A percentile compares a stretch with the other conserved stretches of the same genome.
Conservation (phyloP, 2,113 vertebrate genomes). For the Onychostruthus taczanowskii region DNA sequence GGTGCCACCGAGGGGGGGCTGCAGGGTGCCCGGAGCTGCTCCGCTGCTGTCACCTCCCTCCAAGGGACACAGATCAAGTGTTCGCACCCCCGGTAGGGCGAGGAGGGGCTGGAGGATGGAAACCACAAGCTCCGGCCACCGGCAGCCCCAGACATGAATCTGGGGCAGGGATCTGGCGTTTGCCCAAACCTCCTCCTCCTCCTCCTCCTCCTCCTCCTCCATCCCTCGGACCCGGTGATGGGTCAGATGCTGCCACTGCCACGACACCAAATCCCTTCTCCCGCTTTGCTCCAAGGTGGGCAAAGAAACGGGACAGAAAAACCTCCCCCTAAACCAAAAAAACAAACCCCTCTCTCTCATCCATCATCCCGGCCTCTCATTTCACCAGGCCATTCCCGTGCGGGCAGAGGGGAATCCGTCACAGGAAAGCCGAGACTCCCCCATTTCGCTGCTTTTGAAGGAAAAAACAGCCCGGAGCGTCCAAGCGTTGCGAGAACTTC, state of each 20-base stretch:
- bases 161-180: not conserved
- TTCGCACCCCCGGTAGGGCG: fast-evolving
- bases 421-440: not conserved
- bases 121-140: not conserved
- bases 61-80: not conserved
- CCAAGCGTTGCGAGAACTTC: not conserved
- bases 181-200: not conserved
- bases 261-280: not conserved
- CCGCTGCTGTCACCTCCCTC: not conserved
- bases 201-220: not conserved
- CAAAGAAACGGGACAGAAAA: not conserved
- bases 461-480: not conserved
- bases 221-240: not conserved
- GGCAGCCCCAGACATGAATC: not conserved
- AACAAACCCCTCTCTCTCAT: fast-evolving
- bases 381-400: not conserved
- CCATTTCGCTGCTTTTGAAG: not conserved
- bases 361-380: not conserved
- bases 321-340: not conserved
- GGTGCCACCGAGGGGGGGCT: not conserved
- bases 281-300: not conserved
- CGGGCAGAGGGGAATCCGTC: not conserved
- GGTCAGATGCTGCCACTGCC: not conserved
- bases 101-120: not conserved
- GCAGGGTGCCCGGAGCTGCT: not conserved